Base-by-base conservation (phyloP, 1,140 invertebrate species). In the Oscheius sp. region DNA sequence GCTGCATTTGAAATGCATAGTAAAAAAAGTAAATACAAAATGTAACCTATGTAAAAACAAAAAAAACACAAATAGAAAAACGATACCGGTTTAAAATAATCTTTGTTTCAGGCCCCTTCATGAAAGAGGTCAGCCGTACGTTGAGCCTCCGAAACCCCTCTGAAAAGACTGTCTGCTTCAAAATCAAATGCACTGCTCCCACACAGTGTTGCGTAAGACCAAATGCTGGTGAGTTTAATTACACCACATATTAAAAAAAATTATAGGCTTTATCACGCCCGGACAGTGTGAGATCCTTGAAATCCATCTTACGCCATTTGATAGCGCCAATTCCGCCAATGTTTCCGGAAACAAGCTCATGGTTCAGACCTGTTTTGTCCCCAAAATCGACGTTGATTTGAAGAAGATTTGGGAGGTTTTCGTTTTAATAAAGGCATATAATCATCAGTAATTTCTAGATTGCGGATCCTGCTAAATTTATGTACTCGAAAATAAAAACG, bases 111-210 rank as follows among this genome's bases (percentile, higher is more conserved):
- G 95, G 95, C 80, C 93, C 95, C 32, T 98, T 98, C 86, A 91
- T 89, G 85, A 88, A 90, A 85, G 89, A 93, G 77, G 90, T 93
- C 65, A 93, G 93, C 68, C 91, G 93, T n/a, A 90, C 93, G 80
- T 90, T 99, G 87, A 91, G 89, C 82, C 87, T 99, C 79, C 90
- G 88, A 76, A 99, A 99, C 88, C 93, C 93, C 36, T 88, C 91
- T 80, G 90, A 90, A 77, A 88, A 90, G 83, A 89, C 89, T 86
- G 91, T 99, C 79, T 90, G 93, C 86, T 99, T 97, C 87, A 99
- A 99, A 90, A 97, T 99, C 79, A 99, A 99, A 88, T 99, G 97
- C 62, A 99, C 97, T 80, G 96, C 95, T 79, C 97, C 97, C 69
- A 97, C 95, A 86, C 91, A 92, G 82, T 99, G 99, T 85, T 99